Conservation (phyloP, 1,140 invertebrate genomes). For the Teleopsis dalmanni region DNA sequence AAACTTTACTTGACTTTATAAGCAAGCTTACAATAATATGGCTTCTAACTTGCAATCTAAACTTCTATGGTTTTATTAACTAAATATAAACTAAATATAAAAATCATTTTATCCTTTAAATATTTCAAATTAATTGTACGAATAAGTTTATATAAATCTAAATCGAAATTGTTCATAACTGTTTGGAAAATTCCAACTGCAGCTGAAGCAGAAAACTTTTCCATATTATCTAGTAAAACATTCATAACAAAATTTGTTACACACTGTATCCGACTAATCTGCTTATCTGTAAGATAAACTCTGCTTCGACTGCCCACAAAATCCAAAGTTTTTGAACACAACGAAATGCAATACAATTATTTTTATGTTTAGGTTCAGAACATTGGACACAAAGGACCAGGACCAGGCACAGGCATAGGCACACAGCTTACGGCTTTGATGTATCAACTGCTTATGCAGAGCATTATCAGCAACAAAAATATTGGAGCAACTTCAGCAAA, state of each 20-base stretch:
- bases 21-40: too few relatives aligned
- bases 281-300: constrained; percentile 8
- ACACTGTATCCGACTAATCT: constrained; percentile 3
- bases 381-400: neutral
- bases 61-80: too few relatives aligned
- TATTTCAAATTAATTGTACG: neutral
- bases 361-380: neutral
- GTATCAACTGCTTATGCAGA: too few relatives aligned
- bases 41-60: too few relatives aligned
- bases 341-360: neutral
- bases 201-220: too few relatives aligned
- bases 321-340: neutral
- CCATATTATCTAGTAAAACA: too few relatives aligned
- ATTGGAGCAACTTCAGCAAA: neutral
- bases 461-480: neutral
- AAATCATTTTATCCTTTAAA: neutral
- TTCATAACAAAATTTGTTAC: constrained; percentile 4
- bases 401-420: too few relatives aligned
- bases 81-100: too few relatives aligned
- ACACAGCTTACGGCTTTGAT: too few relatives aligned
- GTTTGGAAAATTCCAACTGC: neutral
- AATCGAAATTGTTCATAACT: neutral
- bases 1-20: too few relatives aligned
- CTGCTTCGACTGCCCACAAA: constrained; percentile 2
- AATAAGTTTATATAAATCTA: too few relatives aligned